Evolutionary conservation across 2,888 invertebrate genomes (phyloP).

Genomic region (Rhodophaea formosa): DNA sequence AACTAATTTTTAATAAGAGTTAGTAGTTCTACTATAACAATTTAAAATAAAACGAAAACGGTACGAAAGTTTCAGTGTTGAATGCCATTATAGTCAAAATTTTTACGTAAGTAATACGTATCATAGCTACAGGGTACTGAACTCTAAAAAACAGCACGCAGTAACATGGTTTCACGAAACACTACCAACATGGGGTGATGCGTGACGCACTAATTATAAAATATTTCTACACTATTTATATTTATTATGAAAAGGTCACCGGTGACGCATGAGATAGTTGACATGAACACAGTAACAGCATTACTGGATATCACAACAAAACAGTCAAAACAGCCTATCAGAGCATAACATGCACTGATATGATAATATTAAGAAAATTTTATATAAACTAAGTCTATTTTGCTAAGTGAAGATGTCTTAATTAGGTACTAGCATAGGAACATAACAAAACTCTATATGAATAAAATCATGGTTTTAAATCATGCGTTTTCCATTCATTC

Average conservation of each 20-base stretch:
- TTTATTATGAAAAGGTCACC: constrained; percentile 25
- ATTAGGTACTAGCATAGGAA: not conserved
- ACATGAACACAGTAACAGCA: constrained; percentile 12
- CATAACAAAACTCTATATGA: too few relatives aligned
- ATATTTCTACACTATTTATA: constrained; percentile 4
- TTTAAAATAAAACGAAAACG: too few relatives aligned
- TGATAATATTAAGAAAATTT: not conserved
- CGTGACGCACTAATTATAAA: not conserved
- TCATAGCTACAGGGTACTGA: too few relatives aligned
- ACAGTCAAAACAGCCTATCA: constrained; percentile 6
- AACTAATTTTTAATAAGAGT: too few relatives aligned
- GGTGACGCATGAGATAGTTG: constrained; percentile 29
- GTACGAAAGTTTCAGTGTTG: too few relatives aligned
- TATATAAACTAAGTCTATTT: not conserved
- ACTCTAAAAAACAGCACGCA: too few relatives aligned
- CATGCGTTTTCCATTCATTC: too few relatives aligned
- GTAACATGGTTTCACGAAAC: not conserved
- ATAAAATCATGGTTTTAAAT: too few relatives aligned
- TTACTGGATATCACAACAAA: not conserved
- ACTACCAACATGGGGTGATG: not conserved
- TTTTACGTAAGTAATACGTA: too few relatives aligned
- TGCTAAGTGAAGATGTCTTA: not conserved
- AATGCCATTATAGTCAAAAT: too few relatives aligned
- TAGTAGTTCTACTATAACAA: too few relatives aligned
- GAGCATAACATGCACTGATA: not conserved